phyloP scores from a whole-genome alignment of 2,888 invertebrate genomes.

The Thecocarcelia acutangulata region DNA sequence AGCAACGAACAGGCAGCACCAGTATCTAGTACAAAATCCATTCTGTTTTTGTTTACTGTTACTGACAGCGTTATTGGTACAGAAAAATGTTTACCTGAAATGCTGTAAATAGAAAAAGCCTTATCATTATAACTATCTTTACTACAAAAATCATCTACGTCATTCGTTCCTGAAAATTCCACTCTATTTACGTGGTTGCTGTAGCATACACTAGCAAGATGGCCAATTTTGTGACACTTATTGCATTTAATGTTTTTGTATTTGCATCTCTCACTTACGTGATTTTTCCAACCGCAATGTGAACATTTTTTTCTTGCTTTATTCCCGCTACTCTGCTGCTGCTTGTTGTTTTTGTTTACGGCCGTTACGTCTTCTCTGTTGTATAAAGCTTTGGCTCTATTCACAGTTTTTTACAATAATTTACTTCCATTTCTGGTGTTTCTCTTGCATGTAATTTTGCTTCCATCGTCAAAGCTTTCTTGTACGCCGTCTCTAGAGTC shows the following conservation, averaged over 20 bases:
- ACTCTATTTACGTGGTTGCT: constrained; percentile 8
- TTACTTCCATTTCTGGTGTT: too few relatives aligned
- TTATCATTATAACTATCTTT: constrained; percentile 4
- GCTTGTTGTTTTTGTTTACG: constrained; percentile 14
- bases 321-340: constrained; percentile 25
- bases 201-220: constrained; percentile 41
- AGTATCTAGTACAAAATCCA: constrained; percentile 16
- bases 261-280: constrained; percentile 1
- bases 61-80: constrained; percentile 32
- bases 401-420: too few relatives aligned
- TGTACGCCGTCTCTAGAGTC: constrained; percentile 4
- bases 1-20: constrained; percentile 19
- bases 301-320: constrained; percentile 16
- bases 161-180: neutral
- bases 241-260: constrained; percentile 10
- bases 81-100: constrained; percentile 37
- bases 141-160: neutral
- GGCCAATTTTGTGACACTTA: constrained; percentile 23
- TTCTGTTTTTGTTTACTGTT: neutral
- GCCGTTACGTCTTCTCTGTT: neutral
- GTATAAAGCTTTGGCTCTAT: too few relatives aligned
- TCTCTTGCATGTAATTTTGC: constrained; percentile 14
- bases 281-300: constrained; percentile 33
- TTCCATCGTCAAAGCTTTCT: constrained; percentile 32
- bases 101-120: constrained; percentile 22